These are phyloP conservation scores for Conops quadrifasciatus DNA, from an alignment of 2,888 invertebrate species.

Conservation along the genomic window DNA sequence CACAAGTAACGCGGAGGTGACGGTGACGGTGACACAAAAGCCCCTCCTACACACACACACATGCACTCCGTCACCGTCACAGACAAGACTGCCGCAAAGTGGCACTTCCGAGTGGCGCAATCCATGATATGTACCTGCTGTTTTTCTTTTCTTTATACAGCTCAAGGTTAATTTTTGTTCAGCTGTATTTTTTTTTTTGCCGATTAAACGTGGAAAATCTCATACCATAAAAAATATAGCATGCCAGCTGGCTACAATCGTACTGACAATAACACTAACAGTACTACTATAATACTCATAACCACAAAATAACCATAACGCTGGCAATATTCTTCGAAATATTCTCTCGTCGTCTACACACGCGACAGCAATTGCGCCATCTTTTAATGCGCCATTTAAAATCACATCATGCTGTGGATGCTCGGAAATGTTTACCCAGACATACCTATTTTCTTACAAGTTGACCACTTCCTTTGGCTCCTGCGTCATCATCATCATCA, in stretches of 20 bases:
- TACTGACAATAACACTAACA: no score
- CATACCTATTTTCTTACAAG: no score
- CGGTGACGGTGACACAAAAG: background rate
- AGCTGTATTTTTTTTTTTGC: no score
- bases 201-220: no score
- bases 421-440: no score
- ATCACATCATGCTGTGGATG: no score
- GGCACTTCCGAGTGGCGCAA: background rate
- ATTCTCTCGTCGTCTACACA: background rate
- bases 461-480: background rate
- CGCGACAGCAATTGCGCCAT: no score
- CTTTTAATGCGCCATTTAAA: no score
- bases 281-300: no score
- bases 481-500: background rate
- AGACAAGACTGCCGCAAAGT: background rate
- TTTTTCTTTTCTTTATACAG: background rate
- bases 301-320: no score
- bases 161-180: slow-evolving; percentile 13
- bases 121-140: background rate
- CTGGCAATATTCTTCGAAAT: no score
- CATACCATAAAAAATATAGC: background rate
- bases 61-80: background rate
- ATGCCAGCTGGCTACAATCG: no score
- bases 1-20: background rate
- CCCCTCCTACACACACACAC: background rate